Conservation (phyloP, 2,113 vertebrate genomes). For the Macrotus californicus region DNA sequence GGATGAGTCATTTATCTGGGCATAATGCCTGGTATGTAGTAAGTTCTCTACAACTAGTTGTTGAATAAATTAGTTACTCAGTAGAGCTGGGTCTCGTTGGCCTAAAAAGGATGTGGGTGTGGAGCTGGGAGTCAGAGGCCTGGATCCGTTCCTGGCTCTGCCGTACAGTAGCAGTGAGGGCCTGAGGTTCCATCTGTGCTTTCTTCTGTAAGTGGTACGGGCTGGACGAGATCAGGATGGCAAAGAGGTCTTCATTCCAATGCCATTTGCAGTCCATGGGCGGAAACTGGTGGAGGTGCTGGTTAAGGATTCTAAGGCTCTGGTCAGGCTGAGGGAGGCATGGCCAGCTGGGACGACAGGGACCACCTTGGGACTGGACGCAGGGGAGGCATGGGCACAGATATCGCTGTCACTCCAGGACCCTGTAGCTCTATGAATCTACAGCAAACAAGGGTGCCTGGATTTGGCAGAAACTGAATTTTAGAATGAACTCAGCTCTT, state of each 20-base stretch:
- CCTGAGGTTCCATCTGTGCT: not conserved
- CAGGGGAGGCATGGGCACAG: rapidly evolving
- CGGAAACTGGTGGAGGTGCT: too few species aligned
- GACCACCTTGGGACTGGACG: too few species aligned
- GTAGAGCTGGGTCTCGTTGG: not conserved
- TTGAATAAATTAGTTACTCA: not conserved
- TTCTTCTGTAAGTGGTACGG: not conserved
- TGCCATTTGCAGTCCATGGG: rapidly evolving
- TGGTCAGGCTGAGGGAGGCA: not conserved
- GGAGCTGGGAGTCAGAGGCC: not conserved
- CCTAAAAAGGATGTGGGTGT: not conserved
- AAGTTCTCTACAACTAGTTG: not conserved
- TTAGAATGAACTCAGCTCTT: not conserved
- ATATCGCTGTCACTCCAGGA: not conserved
- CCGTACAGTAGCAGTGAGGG: rapidly evolving
- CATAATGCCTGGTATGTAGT: not conserved
- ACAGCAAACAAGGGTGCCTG: not conserved
- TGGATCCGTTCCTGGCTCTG: not conserved
- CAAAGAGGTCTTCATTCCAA: not conserved
- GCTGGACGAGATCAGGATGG: not conserved
- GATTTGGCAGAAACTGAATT: not conserved
- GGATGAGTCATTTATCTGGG: not conserved
- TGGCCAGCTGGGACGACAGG: not conserved
- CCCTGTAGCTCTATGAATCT: not conserved
- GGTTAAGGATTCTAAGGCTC: not conserved